Base-by-base conservation (phyloP, 2,113 vertebrate species). In the Lophius piscatorius region DNA sequence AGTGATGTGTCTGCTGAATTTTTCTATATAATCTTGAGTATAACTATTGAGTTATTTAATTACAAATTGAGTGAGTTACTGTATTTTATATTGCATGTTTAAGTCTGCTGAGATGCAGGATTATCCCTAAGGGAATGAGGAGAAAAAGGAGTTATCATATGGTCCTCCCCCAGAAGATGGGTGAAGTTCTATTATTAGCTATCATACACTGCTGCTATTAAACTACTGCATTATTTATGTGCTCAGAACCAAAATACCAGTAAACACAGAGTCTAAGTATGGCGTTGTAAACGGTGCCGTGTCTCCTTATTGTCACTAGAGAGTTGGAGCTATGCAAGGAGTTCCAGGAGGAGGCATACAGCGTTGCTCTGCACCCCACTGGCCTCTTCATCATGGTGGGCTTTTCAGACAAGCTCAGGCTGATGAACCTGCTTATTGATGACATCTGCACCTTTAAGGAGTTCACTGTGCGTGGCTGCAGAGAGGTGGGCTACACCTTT, bases 351-450 rank as follows among this genome's bases (percentile, higher is more conserved):
- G 94, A 98, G 67, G 93, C 92, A 0, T 84, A 91, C 70, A 84
- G 96, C 1, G 61, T 99, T 38, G 91, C 95, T 40, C 90, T 99
- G 59, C 97, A 99, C 45, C 96, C 97, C n/a, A 92, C 90, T 1
- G 97, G 95, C 10, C 88, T 96, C 58, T 97, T 90, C 58, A 68
- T 95, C 50, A 90, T 97, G 57, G 95, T 94, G 69, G 96, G 96
- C 8, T 99, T 99, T 85, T 90, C 94, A 44, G 93, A 96, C 87
- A 98, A 96, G 76, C 91, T 99, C 2, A 85, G 92, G 21, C 90
- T 96, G 51, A 91, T 98, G 95, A 96, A 93, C 65, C 86, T 99
- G 9, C 89, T 97, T 3, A 91, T 96, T 10, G 93, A 96, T 42
- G 95, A 96, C 76, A 94, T 98, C 63, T 82, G 88, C 21, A 47